Percentiles rank a stretch among this genome's conserved stretches.
Conservation (phyloP, 2,113 vertebrate species). For the Cynoglossus semilaevis region DNA sequence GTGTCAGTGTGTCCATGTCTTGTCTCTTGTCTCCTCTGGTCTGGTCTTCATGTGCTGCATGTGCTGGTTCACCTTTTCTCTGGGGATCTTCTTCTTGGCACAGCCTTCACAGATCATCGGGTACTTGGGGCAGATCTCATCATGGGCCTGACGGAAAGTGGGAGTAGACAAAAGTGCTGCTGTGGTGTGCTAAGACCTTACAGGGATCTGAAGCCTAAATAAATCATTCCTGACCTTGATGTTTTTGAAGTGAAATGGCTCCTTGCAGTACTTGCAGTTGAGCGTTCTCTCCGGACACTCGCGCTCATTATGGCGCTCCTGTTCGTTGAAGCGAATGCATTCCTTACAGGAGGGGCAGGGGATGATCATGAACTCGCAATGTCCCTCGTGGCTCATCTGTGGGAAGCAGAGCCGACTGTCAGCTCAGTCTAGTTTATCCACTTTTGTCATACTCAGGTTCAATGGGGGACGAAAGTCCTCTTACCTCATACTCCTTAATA, state of each 20-base stretch:
- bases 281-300: slow-evolving; percentile 83
- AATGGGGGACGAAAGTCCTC: neutral
- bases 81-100: slow-evolving; percentile 87
- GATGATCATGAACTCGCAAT: slow-evolving; percentile 77
- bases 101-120: slow-evolving; percentile 93
- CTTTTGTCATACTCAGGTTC: neutral
- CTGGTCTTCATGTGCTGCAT: neutral
- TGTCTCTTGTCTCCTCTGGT: no score
- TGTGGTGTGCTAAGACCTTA: neutral
- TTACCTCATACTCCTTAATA: slow-evolving; percentile 93
- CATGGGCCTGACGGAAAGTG: slow-evolving; percentile 79
- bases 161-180: neutral
- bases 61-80: slow-evolving; percentile 82
- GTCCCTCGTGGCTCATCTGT: slow-evolving; percentile 77
- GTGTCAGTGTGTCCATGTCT: neutral
- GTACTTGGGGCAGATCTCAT: slow-evolving; percentile 88
- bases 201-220: slow-evolving; percentile 8
- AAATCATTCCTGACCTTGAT: slow-evolving; percentile 72
- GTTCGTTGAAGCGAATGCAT: slow-evolving; percentile 76
- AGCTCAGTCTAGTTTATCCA: neutral
- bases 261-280: slow-evolving; percentile 82
- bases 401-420: neutral
- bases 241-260: slow-evolving; percentile 76
- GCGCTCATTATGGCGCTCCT: slow-evolving; percentile 80
- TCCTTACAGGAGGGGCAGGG: slow-evolving; percentile 79